These are phyloP conservation scores for Python bivittatus DNA, from an alignment of 2,113 vertebrate species.

Conservation along the genomic window DNA sequence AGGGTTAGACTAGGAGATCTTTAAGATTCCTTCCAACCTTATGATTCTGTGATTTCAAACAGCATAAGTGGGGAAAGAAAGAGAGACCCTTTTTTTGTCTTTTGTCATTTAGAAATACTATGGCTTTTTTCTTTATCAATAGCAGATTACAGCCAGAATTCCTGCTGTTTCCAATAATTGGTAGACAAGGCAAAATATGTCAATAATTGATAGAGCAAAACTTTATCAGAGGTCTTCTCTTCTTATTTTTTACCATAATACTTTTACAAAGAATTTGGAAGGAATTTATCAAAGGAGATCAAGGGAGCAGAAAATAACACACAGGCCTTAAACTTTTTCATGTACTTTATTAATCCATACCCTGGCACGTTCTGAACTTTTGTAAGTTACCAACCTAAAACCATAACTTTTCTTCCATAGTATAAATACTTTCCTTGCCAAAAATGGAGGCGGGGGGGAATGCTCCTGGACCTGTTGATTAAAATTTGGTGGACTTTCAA, in stretches of 20 bases:
- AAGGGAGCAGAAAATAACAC: neutral
- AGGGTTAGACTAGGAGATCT: neutral
- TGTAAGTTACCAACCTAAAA: neutral
- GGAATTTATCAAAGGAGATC: neutral
- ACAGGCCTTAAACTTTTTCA: neutral
- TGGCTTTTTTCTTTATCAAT: neutral
- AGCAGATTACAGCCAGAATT: slow-evolving; percentile 4
- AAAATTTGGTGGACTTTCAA: neutral
- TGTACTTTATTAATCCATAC: neutral
- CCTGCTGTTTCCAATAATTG: neutral
- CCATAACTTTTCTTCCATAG: neutral
- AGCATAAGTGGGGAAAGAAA: neutral
- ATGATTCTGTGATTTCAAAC: neutral
- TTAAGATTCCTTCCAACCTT: neutral
- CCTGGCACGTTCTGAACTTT: neutral
- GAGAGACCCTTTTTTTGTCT: too few relatives aligned
- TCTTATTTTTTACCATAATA: neutral
- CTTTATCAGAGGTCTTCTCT: slow-evolving; percentile 2
- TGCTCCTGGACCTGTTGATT: neutral
- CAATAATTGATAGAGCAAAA: neutral
- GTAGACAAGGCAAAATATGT: neutral
- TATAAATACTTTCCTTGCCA: neutral
- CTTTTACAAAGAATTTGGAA: neutral
- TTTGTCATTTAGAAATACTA: neutral
- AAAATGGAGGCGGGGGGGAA: neutral